Percentiles rank a stretch among this genome's conserved stretches.
These are phyloP conservation scores for Platichthys stellatus DNA, from an alignment of 2,113 vertebrate genomes.

Conservation along the genomic window DNA sequence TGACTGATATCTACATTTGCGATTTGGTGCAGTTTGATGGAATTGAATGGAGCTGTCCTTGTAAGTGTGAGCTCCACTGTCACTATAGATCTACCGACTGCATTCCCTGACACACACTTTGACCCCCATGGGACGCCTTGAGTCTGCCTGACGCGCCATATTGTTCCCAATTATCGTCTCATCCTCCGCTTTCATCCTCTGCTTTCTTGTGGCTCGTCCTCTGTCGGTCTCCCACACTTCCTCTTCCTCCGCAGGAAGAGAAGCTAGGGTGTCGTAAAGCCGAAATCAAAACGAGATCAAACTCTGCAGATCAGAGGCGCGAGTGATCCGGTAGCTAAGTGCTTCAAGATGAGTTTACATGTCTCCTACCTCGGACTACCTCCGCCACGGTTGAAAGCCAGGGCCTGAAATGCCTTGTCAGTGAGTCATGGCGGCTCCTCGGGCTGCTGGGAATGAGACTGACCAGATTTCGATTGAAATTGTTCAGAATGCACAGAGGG, in stretches of 20 bases:
- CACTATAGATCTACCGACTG: constrained; percentile 1
- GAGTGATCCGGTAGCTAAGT: constrained; percentile 75
- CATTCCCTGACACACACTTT: constrained; percentile 40
- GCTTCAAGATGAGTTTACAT: constrained; percentile 76
- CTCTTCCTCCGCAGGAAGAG: constrained; percentile 51
- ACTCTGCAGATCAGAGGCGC: constrained; percentile 59
- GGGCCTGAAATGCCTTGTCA: constrained; percentile 69
- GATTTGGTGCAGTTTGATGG: not conserved
- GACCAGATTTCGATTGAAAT: constrained; percentile 67
- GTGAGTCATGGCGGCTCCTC: constrained; percentile 71
- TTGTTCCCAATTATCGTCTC: constrained; percentile 51
- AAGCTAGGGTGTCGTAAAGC: constrained; percentile 39
- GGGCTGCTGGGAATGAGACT: constrained; percentile 61
- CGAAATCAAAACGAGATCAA: constrained; percentile 63
- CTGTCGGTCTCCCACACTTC: constrained; percentile 39
- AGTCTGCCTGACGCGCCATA: constrained; percentile 21
- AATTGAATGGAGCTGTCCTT: too few relatives aligned
- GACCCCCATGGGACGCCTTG: constrained; percentile 28
- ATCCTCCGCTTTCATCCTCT: constrained; percentile 53
- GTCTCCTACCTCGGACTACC: constrained; percentile 46
- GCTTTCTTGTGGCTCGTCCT: constrained; percentile 61
- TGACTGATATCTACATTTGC: too few relatives aligned
- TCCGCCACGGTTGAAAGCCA: constrained; percentile 39
- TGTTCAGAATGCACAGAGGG: constrained; percentile 59
- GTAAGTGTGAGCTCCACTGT: not conserved